phyloP scores from a whole-genome alignment of 92 coral and sea anemone species.

The Anthopleura xanthogrammica region DNA sequence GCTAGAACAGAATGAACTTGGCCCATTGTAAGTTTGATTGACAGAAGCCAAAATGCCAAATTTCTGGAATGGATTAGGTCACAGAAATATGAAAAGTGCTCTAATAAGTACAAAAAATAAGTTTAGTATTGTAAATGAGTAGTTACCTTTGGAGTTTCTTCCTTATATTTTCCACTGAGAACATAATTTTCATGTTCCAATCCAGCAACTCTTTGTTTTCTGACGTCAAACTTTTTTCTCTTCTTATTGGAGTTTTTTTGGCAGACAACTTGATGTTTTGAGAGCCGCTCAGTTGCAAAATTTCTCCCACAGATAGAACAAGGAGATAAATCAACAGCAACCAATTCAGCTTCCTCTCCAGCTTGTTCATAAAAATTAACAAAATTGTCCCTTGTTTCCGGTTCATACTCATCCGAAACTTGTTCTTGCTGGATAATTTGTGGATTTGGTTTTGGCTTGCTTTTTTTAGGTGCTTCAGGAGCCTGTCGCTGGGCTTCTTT shows the following conservation, averaged over 20 bases:
- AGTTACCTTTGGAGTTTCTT: constrained; percentile 58
- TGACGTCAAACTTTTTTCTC: constrained; percentile 80
- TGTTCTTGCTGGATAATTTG: neutral
- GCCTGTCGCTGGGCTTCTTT: neutral
- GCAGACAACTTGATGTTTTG: constrained; percentile 83
- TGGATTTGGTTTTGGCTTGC: constrained; percentile 23
- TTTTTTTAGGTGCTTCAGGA: neutral
- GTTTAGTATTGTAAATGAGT: too few relatives aligned
- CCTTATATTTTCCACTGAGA: constrained; percentile 50
- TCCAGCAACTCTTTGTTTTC: constrained; percentile 79
- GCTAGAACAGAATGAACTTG: too few relatives aligned
- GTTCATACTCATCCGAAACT: constrained; percentile 18
- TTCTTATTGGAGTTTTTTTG: constrained; percentile 60
- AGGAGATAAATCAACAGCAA: constrained; percentile 48
- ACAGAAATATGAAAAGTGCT: too few relatives aligned
- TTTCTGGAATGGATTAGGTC: too few relatives aligned
- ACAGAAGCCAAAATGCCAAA: too few relatives aligned
- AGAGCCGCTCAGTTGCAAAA: constrained; percentile 81
- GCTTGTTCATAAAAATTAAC: constrained; percentile 54
- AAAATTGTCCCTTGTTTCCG: constrained; percentile 38
- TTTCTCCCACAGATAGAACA: constrained; percentile 93
- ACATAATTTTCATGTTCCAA: constrained; percentile 79
- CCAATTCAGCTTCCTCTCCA: constrained; percentile 36
- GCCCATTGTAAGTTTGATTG: too few relatives aligned
- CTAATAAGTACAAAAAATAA: too few relatives aligned